Conservation (phyloP, 2,888 invertebrate species). For the Meta bourneti region DNA sequence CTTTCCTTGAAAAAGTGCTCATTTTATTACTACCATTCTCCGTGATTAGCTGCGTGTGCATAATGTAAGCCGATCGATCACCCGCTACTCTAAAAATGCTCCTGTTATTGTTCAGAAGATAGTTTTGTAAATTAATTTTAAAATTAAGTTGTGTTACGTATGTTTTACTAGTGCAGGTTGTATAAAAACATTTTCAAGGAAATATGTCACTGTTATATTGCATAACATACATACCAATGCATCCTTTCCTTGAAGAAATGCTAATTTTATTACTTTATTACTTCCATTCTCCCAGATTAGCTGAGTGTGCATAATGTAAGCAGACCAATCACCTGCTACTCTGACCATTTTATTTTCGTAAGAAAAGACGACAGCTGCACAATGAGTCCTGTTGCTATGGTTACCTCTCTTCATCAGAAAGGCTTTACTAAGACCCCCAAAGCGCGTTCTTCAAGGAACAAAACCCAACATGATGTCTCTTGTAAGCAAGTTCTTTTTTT, state of each 20-base stretch:
- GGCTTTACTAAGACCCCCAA: slow-evolving; percentile 45
- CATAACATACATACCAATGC: background rate
- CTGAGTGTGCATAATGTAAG: background rate
- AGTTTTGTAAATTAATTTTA: no score
- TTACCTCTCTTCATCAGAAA: slow-evolving; percentile 49
- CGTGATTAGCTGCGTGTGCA: background rate
- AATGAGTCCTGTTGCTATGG: slow-evolving; percentile 52
- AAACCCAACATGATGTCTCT: slow-evolving; percentile 59
- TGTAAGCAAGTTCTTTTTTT: slow-evolving; percentile 38
- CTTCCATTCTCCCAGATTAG: background rate
- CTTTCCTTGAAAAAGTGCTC: background rate
- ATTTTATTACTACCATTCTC: background rate
- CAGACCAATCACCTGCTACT: slow-evolving; percentile 33
- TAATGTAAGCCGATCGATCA: slow-evolving; percentile 21
- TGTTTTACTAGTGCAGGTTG: no score
- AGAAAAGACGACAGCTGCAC: slow-evolving; percentile 40
- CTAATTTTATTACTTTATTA: slow-evolving; percentile 7
- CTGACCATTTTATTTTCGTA: slow-evolving; percentile 20
- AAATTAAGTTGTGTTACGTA: no score
- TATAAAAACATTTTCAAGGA: no score
- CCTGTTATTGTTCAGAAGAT: no score
- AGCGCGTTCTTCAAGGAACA: slow-evolving; percentile 61
- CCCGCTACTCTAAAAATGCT: slow-evolving; percentile 16
- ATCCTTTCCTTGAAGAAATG: background rate
- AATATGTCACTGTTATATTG: background rate